Evolutionary conservation across 1,140 invertebrate species (phyloP).

Genomic region (Carposina sasakii): DNA sequence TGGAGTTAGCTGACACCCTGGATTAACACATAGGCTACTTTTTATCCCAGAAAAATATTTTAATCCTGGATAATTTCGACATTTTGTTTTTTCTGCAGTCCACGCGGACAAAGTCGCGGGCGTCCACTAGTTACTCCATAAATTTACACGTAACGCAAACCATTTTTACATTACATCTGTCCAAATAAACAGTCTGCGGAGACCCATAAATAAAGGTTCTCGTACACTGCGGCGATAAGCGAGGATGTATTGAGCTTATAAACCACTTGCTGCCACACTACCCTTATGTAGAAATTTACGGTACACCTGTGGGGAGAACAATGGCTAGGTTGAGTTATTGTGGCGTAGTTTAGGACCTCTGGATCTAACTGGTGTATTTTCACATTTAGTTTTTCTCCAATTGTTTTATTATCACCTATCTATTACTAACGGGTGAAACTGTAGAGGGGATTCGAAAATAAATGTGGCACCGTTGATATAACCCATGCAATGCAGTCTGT

Average conservation of each 20-base stretch:
- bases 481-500: too few species aligned
- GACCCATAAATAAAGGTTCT: constrained; percentile 15
- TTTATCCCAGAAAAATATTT: too few species aligned
- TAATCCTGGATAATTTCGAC: too few species aligned
- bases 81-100: too few species aligned
- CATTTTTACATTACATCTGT: too few species aligned
- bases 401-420: neutral
- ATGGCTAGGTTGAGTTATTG: neutral
- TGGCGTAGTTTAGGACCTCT: neutral
- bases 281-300: constrained; percentile 10
- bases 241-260: constrained; percentile 20
- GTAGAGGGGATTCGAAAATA: neutral
- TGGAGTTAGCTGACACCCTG: too few species aligned
- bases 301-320: constrained; percentile 17
- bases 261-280: constrained; percentile 10
- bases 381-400: neutral
- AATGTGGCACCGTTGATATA: too few species aligned
- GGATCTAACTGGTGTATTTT: neutral
- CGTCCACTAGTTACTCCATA: too few species aligned
- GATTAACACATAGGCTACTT: too few species aligned
- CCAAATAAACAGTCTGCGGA: constrained; percentile 13
- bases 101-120: too few species aligned
- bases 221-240: constrained; percentile 10
- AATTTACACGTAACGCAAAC: too few species aligned
- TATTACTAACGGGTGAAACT: neutral